phyloP scores from a whole-genome alignment of 2,113 vertebrate genomes.

The Struthidea cinerea region DNA sequence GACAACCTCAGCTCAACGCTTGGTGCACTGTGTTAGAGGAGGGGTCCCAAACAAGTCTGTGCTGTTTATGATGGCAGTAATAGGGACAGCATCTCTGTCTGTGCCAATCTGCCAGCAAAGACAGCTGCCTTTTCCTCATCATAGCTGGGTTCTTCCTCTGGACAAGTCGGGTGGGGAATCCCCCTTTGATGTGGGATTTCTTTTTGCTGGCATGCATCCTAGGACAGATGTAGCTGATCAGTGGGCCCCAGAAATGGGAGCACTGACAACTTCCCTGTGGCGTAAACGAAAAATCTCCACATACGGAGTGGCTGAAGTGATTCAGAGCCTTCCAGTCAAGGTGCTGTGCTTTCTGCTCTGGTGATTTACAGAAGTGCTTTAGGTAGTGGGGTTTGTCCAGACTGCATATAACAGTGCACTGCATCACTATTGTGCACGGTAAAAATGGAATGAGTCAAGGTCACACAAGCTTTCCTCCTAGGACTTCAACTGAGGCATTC shows the following conservation, averaged over 20 bases:
- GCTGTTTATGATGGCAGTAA: neutral
- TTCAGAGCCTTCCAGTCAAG: neutral
- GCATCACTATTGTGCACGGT: too few relatives aligned
- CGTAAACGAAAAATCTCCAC: neutral
- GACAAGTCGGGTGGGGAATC: neutral
- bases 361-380: neutral
- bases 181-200: neutral
- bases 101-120: neutral
- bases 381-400: neutral
- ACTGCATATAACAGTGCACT: neutral
- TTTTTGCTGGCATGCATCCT: neutral
- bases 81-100: neutral
- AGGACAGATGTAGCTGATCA: neutral
- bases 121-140: neutral
- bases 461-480: neutral
- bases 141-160: neutral
- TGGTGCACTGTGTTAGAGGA: neutral
- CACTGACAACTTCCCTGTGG: neutral
- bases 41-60: neutral
- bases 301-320: neutral
- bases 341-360: neutral
- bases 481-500: neutral
- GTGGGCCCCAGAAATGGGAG: neutral
- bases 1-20: rapidly evolving
- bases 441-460: neutral